Conservation (phyloP, 2,113 vertebrate genomes). For the Zootoca vivipara region DNA sequence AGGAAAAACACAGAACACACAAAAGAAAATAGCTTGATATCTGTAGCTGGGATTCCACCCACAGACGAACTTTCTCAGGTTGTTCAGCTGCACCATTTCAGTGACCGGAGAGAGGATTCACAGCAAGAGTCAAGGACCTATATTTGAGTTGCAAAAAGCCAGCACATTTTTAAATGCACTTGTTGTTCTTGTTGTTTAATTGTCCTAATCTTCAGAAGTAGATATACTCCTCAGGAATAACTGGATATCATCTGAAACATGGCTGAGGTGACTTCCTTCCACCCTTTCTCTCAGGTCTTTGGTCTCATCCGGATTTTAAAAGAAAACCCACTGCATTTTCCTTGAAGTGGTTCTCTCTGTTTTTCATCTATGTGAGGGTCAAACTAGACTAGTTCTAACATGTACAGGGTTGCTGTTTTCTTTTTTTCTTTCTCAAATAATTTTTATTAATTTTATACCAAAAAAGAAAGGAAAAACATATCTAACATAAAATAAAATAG, state of each 20-base stretch:
- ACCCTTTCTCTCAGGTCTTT: too few relatives aligned
- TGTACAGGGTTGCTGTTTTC: too few relatives aligned
- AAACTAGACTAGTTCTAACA: too few relatives aligned
- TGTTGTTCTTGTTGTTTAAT: neutral
- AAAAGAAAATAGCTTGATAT: neutral
- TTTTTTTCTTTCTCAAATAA: too few relatives aligned
- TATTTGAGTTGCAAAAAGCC: neutral
- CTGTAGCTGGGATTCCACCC: neutral
- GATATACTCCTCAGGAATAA: neutral
- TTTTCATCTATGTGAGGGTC: too few relatives aligned
- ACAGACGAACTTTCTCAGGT: neutral
- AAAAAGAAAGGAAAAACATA: too few relatives aligned
- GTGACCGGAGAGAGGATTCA: neutral
- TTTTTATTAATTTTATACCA: too few relatives aligned
- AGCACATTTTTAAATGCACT: neutral
- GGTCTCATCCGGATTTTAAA: too few relatives aligned
- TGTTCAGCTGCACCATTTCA: neutral
- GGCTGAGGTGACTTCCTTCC: neutral
- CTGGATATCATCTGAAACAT: neutral
- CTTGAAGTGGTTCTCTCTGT: too few relatives aligned
- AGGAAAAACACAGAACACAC: slow-evolving; percentile 2
- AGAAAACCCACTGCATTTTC: too few relatives aligned
- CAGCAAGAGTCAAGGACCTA: neutral
- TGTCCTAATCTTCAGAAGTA: neutral
- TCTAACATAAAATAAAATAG: too few relatives aligned